Base-by-base conservation (phyloP, 2,888 invertebrate species). In the Himalopsyche anomala region DNA sequence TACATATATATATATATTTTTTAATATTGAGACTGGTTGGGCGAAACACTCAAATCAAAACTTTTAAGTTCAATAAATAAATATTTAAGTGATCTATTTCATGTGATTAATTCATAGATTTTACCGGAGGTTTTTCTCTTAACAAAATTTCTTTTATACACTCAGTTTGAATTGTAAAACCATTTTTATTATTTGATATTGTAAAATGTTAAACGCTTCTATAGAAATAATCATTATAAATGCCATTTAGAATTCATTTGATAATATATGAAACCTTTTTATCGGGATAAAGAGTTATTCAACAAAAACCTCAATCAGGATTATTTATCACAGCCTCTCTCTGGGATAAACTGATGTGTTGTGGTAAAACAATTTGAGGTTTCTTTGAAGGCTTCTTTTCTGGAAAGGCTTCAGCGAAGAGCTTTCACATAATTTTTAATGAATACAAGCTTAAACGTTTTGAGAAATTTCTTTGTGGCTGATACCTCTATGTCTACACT, bases 331-430 rank as follows among this genome's bases (percentile, higher is more conserved):
- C 38, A 74, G 28, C 38, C 62, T 62, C 15, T 3, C 36, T 74
- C 15, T 74, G 74, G 36, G 74, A 74, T 74, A 74, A 74, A 74
- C 74, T 15, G 36, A 74, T 74, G 38, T 36, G 15, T 36, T 74
- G 15, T 36, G 28, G 74, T 74, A 74, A 74, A 74, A 74, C 74
- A 74, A 74, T 74, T 74, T 74, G 36, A 74, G 36, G 36, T 36
- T 74, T 74, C 74, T 74, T 74, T 74, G 74, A 36, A 74, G 15
- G 36, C 62, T 8, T 62, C 19, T 74, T 74, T 74, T 74, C 74
- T 74, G 11, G 12, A 74, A 74, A 74, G 11, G 74, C 74, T 74
- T 36, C 38, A 36, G 74, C 19, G 11, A n/a, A 74, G 38, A 19
- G 74, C 74, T 38, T 74, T 74, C 36, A 15, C 36, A 38, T 74